Conservation (phyloP, 2,888 invertebrate species). For the Parascotia fuliginaria region DNA sequence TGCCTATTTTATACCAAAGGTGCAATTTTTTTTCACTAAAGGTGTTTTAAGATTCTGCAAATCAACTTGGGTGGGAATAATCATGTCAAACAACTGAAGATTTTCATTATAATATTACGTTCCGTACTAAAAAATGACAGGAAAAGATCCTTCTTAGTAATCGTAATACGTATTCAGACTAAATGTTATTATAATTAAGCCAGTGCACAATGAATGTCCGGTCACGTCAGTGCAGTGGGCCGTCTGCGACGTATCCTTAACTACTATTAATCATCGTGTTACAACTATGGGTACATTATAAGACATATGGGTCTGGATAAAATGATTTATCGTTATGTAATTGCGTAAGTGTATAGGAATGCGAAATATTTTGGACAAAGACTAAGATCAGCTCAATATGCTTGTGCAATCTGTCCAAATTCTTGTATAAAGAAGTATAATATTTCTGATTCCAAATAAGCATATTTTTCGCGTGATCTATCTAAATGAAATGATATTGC, state of each 20-base stretch:
- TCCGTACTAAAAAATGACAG: constrained; percentile 16
- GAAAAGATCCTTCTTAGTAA: constrained; percentile 32
- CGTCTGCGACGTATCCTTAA: constrained; percentile 73
- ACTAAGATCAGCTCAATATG: no score
- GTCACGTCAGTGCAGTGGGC: constrained; percentile 63
- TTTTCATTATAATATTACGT: background rate
- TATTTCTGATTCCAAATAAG: no score
- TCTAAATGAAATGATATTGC: no score
- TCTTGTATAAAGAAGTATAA: no score
- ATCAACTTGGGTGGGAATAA: background rate
- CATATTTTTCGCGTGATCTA: no score
- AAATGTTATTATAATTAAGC: constrained; percentile 37
- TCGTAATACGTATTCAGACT: constrained; percentile 26
- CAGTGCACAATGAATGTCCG: constrained; percentile 66
- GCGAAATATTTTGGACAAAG: no score
- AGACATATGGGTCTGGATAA: constrained; percentile 26
- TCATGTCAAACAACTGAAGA: no score
- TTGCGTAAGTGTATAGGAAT: no score
- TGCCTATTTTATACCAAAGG: no score
- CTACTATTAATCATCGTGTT: constrained; percentile 56
- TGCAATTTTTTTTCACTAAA: no score
- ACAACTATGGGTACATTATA: constrained; percentile 28
- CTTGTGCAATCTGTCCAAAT: no score
- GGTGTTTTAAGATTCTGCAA: no score
- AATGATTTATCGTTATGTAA: constrained; percentile 20